A percentile compares a stretch with the other conserved stretches of the same genome.
Evolutionary conservation across 2,888 invertebrate genomes (phyloP).

Genomic region (Dioctria rufipes): DNA sequence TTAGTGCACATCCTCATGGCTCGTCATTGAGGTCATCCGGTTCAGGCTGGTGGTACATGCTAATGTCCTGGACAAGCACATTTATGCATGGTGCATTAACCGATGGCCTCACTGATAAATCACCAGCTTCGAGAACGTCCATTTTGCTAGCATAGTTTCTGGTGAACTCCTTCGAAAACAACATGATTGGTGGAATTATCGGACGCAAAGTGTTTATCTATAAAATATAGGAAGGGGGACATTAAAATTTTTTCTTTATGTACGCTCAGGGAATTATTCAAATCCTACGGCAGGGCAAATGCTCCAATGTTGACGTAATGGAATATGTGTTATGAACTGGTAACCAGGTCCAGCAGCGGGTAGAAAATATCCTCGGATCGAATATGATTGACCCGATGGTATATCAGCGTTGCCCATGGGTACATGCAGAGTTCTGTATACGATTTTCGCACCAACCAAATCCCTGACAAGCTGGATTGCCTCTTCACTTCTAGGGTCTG

Average conservation of each 20-base stretch:
- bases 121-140: slow-evolving; percentile 62
- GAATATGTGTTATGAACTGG: slow-evolving; percentile 64
- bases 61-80: slow-evolving; percentile 60
- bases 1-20: slow-evolving; percentile 26
- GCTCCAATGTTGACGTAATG: slow-evolving; percentile 63
- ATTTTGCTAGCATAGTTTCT: slow-evolving; percentile 61
- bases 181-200: slow-evolving; percentile 61
- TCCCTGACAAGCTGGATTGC: slow-evolving; percentile 61
- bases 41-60: slow-evolving; percentile 56
- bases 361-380: slow-evolving; percentile 65
- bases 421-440: slow-evolving; percentile 62
- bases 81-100: slow-evolving; percentile 64
- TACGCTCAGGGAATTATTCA: neutral
- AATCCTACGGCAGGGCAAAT: slow-evolving; percentile 60
- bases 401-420: slow-evolving; percentile 61
- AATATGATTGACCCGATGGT: slow-evolving; percentile 61
- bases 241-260: neutral
- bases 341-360: slow-evolving; percentile 62
- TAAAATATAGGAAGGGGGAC: neutral
- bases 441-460: slow-evolving; percentile 62
- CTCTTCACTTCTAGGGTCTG: slow-evolving; percentile 55
- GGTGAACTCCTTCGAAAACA: slow-evolving; percentile 62
- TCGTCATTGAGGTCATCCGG: slow-evolving; percentile 43
- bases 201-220: slow-evolving; percentile 55
- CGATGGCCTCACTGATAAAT: slow-evolving; percentile 62